Evolutionary conservation across 2,888 invertebrate genomes (phyloP), one percentile per base, ranked within the genome.

Genomic region (Dascillus cervinus): DNA sequence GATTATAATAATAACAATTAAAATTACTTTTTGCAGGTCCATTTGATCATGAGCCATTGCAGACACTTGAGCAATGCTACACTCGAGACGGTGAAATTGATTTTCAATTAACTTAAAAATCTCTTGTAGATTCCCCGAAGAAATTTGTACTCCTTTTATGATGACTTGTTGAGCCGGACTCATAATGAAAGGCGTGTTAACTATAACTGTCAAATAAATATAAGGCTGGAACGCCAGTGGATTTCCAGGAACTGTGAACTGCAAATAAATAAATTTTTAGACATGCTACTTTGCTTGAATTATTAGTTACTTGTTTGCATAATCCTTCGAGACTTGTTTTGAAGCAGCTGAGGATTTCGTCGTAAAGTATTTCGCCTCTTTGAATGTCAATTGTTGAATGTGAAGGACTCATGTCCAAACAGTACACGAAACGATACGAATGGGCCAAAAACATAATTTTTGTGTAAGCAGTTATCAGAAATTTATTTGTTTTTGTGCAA

Each of bases 321-420:
- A 77, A 60, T 28, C 70, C 71, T 53, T 72, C 68, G 29, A 77
- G 57, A 49, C 72, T 74, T 36, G 60, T 59, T 51, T 70, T 71
- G 29, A 76, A 67, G 31, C 72, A 70, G 38, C 65, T 56, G 46
- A 70, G 69, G 35, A 77, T 72, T 56, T 75, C 73, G 55, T 77
- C 77, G 44, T 77, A 70, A 37, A 77, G 67, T 30, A 77, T 72
- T 55, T 73, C 70, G 8, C 72, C 74, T 50, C 70, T 66, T 49
- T 75, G 70, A 46, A 72, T 71, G 56, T 77, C 82, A 41, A 82
- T 77, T 36, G 79, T 73, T 26, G 81, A 75, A 34, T 79, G 70
- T 2, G 85, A 85, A 5, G 85, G 83, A 56, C 84, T 84, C 57
- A 86, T 71, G 61, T 87, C 86, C 36, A 87, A 66, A 46, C 83